Evolutionary conservation across 2,113 vertebrate genomes (phyloP).

Genomic region (Mus musculus): DNA sequence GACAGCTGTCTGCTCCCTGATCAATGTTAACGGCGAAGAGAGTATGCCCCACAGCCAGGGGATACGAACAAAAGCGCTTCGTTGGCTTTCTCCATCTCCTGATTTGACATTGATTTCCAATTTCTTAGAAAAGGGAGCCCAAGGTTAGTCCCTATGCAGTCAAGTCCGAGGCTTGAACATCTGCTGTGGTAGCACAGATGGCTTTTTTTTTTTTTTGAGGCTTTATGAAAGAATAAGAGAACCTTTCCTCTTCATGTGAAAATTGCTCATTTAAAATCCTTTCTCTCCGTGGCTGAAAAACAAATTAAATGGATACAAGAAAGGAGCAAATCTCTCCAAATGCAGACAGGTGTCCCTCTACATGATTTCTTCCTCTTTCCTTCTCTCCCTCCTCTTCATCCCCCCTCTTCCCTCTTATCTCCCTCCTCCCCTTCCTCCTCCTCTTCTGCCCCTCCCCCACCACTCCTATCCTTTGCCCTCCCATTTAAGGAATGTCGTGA

Average conservation of each 20-base stretch:
- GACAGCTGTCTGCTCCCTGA: not conserved
- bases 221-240: constrained; percentile 35
- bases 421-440: no score
- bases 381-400: not conserved
- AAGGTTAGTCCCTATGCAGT: constrained; percentile 59
- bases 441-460: no score
- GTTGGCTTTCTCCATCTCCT: constrained; percentile 57
- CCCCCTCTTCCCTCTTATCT: no score
- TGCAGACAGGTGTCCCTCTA: not conserved
- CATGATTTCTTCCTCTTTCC: not conserved
- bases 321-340: not conserved
- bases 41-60: constrained; percentile 25
- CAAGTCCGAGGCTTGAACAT: constrained; percentile 40
- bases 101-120: constrained; percentile 75
- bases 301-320: constrained; percentile 49
- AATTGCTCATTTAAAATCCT: constrained; percentile 43
- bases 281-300: constrained; percentile 49
- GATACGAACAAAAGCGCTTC: constrained; percentile 20
- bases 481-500: not conserved
- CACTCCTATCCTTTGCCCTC: no score
- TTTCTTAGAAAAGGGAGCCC: constrained; percentile 54
- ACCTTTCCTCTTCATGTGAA: constrained; percentile 29
- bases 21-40: not conserved
- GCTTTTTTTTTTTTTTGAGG: constrained; percentile 8
- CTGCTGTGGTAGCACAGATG: constrained; percentile 48